Evolutionary conservation across 2,113 vertebrate genomes (phyloP), one percentile per base, ranked within the genome.

Genomic region (Myotis lucifugus): DNA sequence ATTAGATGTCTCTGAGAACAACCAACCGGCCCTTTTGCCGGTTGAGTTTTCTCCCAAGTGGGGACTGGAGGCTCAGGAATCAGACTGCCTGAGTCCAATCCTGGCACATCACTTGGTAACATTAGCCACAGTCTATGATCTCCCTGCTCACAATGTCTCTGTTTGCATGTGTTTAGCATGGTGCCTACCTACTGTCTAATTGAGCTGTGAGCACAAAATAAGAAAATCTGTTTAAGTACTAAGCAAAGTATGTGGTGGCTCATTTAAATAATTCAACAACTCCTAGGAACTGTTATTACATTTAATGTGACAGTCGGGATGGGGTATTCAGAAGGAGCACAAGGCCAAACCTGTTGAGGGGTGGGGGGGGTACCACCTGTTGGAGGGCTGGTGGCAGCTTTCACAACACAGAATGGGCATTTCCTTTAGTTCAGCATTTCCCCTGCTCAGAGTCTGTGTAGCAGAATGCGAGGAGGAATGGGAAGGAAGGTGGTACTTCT

Each of bases 261-360:
- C 50, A 56, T 61, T 66, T 18, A 40, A 88, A 73, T 14, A 59
- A 89, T n/a, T 85, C 17, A 32, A 50, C 42, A 76, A 81, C 74
- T 64, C n/a, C n/a, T 8, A 74, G 66, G 6, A 52, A 64, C 17
- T 46, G 72, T 12, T 18, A 25, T 87, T 59, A 37, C 70, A 87
- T 52, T 29, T 8, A 46, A 50, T 48, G 46, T 11, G 48, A 73
- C n/a, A 15, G 7, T 6, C 7, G 1, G 8, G 18, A 15, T 14
- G 19, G 46, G 2, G 23, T 23, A 18, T 79, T 74, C 72, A 90
- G 54, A 78, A 34, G 34, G 23, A 64, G 3, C 11, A 56, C 1
- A 34, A 29, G 50, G 15, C n/a, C 66, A 50, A 48, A n/a, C 8
- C 61, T 46, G 12, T 32, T 64, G 2, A 29, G 25, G 11, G 37